Evolutionary conservation across 1,140 invertebrate species (phyloP).

Genomic region (Bombus confusus): DNA sequence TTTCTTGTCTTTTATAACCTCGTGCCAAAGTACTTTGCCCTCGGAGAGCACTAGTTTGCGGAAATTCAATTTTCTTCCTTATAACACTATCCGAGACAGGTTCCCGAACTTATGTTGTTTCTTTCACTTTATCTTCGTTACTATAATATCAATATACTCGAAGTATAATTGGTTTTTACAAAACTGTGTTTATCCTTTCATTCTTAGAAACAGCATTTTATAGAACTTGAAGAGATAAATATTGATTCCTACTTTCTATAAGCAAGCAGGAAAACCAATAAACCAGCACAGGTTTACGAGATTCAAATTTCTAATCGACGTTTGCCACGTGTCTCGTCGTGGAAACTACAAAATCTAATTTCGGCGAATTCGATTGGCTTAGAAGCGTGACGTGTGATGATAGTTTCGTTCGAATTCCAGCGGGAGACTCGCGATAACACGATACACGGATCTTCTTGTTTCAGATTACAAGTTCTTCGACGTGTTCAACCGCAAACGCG

Average conservation of each 20-base stretch:
- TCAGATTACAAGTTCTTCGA: slow-evolving; percentile 29
- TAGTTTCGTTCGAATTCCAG: background rate
- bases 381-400: background rate
- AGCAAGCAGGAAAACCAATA: background rate
- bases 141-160: background rate
- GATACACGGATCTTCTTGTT: background rate
- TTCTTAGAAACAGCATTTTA: too few species aligned
- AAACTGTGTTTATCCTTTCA: background rate
- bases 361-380: slow-evolving; percentile 8
- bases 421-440: background rate
- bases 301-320: background rate
- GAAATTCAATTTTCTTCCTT: slow-evolving; percentile 7
- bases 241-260: background rate
- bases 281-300: background rate
- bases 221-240: too few species aligned
- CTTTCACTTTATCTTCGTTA: background rate
- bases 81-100: background rate
- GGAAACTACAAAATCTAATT: slow-evolving; percentile 17
- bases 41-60: background rate
- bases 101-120: background rate
- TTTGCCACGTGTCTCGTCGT: background rate
- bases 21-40: background rate
- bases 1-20: background rate
- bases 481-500: slow-evolving; percentile 27
- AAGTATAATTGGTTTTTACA: background rate